Base-by-base conservation (phyloP, 2,113 vertebrate genomes). In the Hucho hucho region DNA sequence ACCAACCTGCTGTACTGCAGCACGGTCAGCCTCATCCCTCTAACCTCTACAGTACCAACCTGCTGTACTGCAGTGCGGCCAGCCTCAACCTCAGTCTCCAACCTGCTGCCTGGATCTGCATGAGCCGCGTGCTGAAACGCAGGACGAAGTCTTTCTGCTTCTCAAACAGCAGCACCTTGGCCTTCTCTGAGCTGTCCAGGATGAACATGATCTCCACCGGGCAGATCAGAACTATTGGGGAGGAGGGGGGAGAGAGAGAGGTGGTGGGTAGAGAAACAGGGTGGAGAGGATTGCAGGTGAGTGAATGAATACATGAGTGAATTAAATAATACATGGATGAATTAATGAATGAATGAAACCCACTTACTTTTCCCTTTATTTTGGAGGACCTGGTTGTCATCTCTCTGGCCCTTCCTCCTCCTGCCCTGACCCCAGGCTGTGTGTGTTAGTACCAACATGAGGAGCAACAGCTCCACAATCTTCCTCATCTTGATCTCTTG, bases 121-220 rank as follows among this genome's bases (percentile, higher is more conserved):
- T 85, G 77, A 97, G 65, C 24, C 73, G 92, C 14, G 92, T 87
- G 78, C 92, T 92, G 86, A 98, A 78, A 16, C 80, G 88, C 63
- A 84, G 72, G 77, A 95, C 83, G 64, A 97, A 96, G 49, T 89
- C 70, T 83, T 94, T 96, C 90, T 96, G 95, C 49, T 80, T 87
- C 73, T 93, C 89, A 84, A 95, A 96, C 70, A 94, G 81, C 22
- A 63, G 3, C 69, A 82, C 77, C 84, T 89, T 94, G 72, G 94
- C 93, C 76, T 92, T 96, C 89, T 97, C 96, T 3, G 97, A 97
- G 77, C 96, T 95, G 91, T 98, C 96, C 84, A 96, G 75, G 1
- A 97, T 87, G 88, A 97, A 97, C 75, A 94, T 82, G 75, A 95
- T 72, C 75, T 97, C 96, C 87, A 96, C 68, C 1, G 93, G 91